Percentiles rank a stretch among this genome's conserved stretches.
These are phyloP conservation scores for Melanostoma scalare DNA, from an alignment of 2,888 invertebrate species.

Conservation along the genomic window DNA sequence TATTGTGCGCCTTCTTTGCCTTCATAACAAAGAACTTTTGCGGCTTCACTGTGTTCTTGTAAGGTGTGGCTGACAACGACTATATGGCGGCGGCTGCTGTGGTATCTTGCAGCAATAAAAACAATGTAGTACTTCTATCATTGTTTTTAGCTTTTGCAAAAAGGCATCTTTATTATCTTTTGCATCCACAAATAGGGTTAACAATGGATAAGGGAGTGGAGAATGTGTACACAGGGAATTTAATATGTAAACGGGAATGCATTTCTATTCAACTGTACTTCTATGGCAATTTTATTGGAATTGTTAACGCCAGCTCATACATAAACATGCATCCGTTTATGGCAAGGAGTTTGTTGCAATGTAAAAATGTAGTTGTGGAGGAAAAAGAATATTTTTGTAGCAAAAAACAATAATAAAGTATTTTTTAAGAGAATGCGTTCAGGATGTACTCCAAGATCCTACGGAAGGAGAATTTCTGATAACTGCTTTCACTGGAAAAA, in stretches of 20 bases:
- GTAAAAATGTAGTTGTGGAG: background rate
- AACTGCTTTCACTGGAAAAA: no score
- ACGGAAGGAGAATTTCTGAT: no score
- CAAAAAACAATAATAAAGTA: background rate
- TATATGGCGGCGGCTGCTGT: conserved; percentile 14
- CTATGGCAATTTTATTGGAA: conserved; percentile 48
- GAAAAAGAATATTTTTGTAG: no score
- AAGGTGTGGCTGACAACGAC: conserved; percentile 64
- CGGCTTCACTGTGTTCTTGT: conserved; percentile 48
- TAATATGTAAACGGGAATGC: conserved; percentile 15
- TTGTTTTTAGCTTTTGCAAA: conserved; percentile 28
- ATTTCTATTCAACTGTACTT: conserved; percentile 36
- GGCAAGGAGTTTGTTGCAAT: conserved; percentile 12
- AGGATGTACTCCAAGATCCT: no score
- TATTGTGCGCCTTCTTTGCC: conserved; percentile 14
- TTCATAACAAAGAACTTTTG: conserved; percentile 45
- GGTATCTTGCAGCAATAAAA: conserved; percentile 17
- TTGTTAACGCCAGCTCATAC: conserved; percentile 36
- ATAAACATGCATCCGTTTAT: background rate
- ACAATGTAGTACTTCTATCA: conserved; percentile 33
- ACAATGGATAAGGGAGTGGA: conserved; percentile 43
- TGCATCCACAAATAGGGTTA: conserved; percentile 52
- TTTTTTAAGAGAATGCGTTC: no score
- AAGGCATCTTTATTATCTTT: conserved; percentile 63
- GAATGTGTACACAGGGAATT: background rate